Evolutionary conservation across 2,113 vertebrate species (phyloP).

Genomic region (Equus przewalskii): DNA sequence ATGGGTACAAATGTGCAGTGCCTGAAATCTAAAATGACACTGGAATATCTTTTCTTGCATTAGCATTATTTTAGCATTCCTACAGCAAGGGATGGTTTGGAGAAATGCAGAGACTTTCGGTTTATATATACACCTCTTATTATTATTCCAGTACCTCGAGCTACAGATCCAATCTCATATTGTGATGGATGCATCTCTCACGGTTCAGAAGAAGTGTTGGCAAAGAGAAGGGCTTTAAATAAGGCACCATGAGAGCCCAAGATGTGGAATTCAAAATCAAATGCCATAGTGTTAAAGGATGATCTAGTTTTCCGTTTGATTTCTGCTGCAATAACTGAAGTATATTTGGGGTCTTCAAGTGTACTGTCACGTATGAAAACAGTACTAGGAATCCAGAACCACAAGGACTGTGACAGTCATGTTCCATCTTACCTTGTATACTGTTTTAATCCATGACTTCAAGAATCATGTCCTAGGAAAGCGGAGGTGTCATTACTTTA

Average conservation of each 20-base stretch:
- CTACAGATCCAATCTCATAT: slow-evolving; percentile 75
- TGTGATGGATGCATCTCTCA: slow-evolving; percentile 74
- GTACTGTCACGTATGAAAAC: not conserved
- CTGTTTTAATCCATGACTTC: slow-evolving; percentile 14
- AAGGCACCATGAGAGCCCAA: slow-evolving; percentile 67
- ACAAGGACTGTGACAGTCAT: not conserved
- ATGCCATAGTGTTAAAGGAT: slow-evolving; percentile 72
- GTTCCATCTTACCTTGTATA: not conserved
- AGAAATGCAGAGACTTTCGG: slow-evolving; percentile 71
- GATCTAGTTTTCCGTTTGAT: slow-evolving; percentile 63
- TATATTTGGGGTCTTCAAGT: not conserved
- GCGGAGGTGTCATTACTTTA: not conserved
- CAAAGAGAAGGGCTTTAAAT: slow-evolving; percentile 77
- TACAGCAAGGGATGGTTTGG: slow-evolving; percentile 66
- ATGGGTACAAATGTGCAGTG: slow-evolving; percentile 72
- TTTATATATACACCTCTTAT: slow-evolving; percentile 81
- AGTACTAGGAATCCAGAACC: not conserved
- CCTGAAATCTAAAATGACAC: slow-evolving; percentile 83
- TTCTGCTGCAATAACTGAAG: slow-evolving; percentile 18
- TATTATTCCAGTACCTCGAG: slow-evolving; percentile 76
- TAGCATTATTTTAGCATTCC: slow-evolving; percentile 83
- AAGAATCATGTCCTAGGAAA: not conserved
- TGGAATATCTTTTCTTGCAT: slow-evolving; percentile 81
- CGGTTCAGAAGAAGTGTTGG: slow-evolving; percentile 73
- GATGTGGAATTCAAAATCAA: slow-evolving; percentile 65